Percentiles rank a stretch among this genome's conserved stretches.
Evolutionary conservation across 1,140 invertebrate genomes (phyloP).

Genomic region (Contarinia nasturtii): DNA sequence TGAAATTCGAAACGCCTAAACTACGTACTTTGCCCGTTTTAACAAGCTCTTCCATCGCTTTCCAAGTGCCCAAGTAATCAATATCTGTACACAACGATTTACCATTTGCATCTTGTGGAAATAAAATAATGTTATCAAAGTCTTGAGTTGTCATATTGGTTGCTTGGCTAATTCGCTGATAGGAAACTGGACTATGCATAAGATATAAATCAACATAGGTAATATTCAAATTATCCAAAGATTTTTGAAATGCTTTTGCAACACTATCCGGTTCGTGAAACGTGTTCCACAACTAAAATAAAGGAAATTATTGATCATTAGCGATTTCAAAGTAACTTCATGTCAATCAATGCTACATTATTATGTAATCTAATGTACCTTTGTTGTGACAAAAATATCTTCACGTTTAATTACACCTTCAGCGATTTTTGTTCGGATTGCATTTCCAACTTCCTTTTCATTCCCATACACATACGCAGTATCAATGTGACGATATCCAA

Average conservation of each 20-base stretch:
- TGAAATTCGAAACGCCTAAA: conserved; percentile 87
- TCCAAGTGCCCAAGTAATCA: conserved; percentile 83
- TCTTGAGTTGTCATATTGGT: too few relatives aligned
- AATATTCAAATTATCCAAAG: conserved; percentile 42
- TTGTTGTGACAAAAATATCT: neutral
- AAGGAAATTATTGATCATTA: too few relatives aligned
- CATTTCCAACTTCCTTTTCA: conserved; percentile 46
- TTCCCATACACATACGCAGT: conserved; percentile 53
- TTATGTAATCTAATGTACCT: neutral
- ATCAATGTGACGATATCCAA: conserved; percentile 49
- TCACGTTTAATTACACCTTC: conserved; percentile 34
- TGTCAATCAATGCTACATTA: too few relatives aligned
- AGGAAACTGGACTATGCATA: conserved; percentile 40
- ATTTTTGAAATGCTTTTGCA: conserved; percentile 24
- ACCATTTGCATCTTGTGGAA: too few relatives aligned
- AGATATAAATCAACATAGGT: conserved; percentile 66
- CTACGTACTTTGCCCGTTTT: conserved; percentile 47
- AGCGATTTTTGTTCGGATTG: conserved; percentile 33
- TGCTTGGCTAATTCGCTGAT: neutral
- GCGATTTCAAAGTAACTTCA: too few relatives aligned
- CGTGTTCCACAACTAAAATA: conserved; percentile 17
- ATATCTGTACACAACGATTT: conserved; percentile 7
- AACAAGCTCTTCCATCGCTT: conserved; percentile 62
- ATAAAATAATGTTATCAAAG: too few relatives aligned
- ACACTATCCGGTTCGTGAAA: conserved; percentile 20